Base-by-base conservation (phyloP, 1,140 invertebrate species). In the Brachionus sp. region DNA sequence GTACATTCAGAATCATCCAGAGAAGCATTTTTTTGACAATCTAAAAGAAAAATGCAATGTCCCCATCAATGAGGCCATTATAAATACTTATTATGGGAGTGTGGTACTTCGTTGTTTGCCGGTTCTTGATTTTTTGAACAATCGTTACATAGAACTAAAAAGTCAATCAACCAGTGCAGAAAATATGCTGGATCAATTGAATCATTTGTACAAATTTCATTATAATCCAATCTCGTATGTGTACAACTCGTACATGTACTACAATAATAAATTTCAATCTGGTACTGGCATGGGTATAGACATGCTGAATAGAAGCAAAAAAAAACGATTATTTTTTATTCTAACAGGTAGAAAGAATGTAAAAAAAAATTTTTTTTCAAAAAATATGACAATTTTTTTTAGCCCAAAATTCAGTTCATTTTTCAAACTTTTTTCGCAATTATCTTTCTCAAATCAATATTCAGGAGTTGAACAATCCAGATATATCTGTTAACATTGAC, bases 131-230 rank as follows among this genome's bases (percentile, higher is more conserved):
- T 80, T 62, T 80, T 62, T 80, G 25, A 80, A 80, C 39, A 42
- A 62, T 44, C 6, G 50, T 13, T 80, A 62, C 35, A 80, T 80
- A 9, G 77, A 80, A 37, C 23, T 80, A 5, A 57, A 19, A 9
- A 42, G 16, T 39, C 50, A 37, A 10, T 62, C 50, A 13, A 37
- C 57, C 12, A 53, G 57, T 19, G 77, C 77, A 10, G 62, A 80
- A 23, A 57, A 80, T 57, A 13, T 80, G 10, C 29, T 80, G 3
- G 77, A 80, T 16, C 33, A 42, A 42, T 62, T 80, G 50, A 80
- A 80, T 19, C 62, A 62, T 37, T 64, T 80, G 77, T 80, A 62
- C 77, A 80, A 80, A 62, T 80, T 80, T 9, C 77, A 80, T 13
- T 25, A 62, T 25, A 80, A 80, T 66, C 46, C 77, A 42, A 29